Evolutionary conservation across 2,888 invertebrate genomes (phyloP).

Genomic region (Criorhina ranunculi): DNA sequence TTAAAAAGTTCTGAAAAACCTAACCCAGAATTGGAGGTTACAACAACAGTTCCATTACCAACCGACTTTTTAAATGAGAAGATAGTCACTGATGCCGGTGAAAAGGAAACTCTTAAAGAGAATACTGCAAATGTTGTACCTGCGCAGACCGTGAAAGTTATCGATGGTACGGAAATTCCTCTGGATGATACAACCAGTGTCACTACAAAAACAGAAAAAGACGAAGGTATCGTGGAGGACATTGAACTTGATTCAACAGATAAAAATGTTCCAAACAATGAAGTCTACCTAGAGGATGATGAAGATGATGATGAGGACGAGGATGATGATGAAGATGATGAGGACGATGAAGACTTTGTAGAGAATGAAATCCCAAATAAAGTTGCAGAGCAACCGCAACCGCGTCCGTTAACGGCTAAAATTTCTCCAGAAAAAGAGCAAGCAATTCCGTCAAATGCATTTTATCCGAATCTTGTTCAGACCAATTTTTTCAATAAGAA

Average conservation of each 20-base stretch:
- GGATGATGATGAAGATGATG: conserved; percentile 77
- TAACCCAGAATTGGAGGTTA: conserved; percentile 23
- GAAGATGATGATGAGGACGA: conserved; percentile 79
- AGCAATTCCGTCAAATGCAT: conserved; percentile 4
- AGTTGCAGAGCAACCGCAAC: background rate
- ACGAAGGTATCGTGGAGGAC: conserved; percentile 31
- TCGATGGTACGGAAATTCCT: conserved; percentile 89
- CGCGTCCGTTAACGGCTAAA: background rate
- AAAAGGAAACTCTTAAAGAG: conserved; percentile 44
- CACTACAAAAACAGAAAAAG: background rate
- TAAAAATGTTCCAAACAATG: background rate
- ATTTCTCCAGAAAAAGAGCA: background rate
- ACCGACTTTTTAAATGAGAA: conserved; percentile 77
- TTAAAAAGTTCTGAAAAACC: conserved; percentile 59
- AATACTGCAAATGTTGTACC: conserved; percentile 74
- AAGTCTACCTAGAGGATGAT: conserved; percentile 73
- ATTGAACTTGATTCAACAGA: background rate
- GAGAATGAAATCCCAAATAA: conserved; percentile 59
- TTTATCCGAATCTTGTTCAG: background rate
- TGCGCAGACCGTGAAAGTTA: conserved; percentile 84
- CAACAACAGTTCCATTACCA: conserved; percentile 46
- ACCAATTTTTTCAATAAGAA: conserved; percentile 10
- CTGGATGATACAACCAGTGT: background rate
- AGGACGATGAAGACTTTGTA: conserved; percentile 77
- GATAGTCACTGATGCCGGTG: conserved; percentile 63